Percentiles rank a stretch among this genome's conserved stretches.
phyloP scores from a whole-genome alignment of 2,113 vertebrate genomes.

The Esox niger region DNA sequence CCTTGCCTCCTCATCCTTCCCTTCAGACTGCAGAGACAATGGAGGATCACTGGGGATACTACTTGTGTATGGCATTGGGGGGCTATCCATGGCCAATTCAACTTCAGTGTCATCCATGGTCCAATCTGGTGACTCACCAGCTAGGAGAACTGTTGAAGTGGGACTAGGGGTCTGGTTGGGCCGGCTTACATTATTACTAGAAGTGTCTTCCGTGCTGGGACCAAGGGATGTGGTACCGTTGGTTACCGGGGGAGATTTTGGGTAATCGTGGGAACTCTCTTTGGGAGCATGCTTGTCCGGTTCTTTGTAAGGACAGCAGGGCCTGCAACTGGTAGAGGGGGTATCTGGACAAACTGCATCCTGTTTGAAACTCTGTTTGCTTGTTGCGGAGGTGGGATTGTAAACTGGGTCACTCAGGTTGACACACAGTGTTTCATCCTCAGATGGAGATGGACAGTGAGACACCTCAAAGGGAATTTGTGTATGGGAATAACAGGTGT shows the following conservation, averaged over 20 bases:
- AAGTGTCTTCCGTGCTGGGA: slow-evolving; percentile 1
- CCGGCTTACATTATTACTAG: not conserved
- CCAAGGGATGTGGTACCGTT: slow-evolving; percentile 1
- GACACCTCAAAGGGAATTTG: not conserved
- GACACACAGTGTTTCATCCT: not conserved
- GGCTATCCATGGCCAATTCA: slow-evolving; percentile 19
- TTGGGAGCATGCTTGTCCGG: slow-evolving; percentile 7
- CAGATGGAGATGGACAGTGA: not conserved
- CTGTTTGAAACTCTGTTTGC: not conserved
- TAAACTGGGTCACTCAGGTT: not conserved
- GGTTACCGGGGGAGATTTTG: not conserved
- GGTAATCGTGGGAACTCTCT: too few relatives aligned
- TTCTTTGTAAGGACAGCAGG: not conserved
- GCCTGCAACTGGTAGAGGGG: not conserved
- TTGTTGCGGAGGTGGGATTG: not conserved
- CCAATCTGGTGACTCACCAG: slow-evolving; percentile 26
- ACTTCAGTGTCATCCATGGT: slow-evolving; percentile 8
- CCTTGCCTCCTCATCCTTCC: slow-evolving; percentile 6
- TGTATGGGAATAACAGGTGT: not conserved
- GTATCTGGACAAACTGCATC: not conserved
- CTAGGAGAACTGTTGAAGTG: slow-evolving; percentile 24
- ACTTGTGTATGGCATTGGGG: slow-evolving; percentile 4
- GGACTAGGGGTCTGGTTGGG: slow-evolving; percentile 17
- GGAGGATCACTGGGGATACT: slow-evolving; percentile 14
- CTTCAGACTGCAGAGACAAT: not conserved